Evolutionary conservation across 2,113 vertebrate species (phyloP), one percentile per base, ranked within the genome.

Genomic region (Brachypteracias leptosomus): DNA sequence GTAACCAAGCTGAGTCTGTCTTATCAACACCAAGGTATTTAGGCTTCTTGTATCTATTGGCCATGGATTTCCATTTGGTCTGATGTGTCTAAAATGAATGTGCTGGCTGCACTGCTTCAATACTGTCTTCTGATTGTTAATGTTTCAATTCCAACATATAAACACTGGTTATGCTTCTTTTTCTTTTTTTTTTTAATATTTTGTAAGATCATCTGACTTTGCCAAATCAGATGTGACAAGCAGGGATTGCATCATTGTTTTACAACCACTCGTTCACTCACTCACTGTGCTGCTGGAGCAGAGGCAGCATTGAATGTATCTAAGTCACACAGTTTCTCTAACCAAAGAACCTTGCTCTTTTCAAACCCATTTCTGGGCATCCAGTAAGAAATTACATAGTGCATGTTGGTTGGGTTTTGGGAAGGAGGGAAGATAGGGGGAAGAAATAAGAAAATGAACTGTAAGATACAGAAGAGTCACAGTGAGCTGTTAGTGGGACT

Each of bases 141-240:
- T 78, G 76, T 85, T 90, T 94, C 68, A 7, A 40, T 52, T 92
- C 51, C 74, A 58, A 46, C 29, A 40, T 13, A 78, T 36, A 74
- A 70, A 44, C 20, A 47, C 26, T 22, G n/a, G 25, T 68, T 85
- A 78, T 90, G 68, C 21, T 89, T 77, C 11, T 46, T 71, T 70
- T 33, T 16, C 4, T 38, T 65, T 20, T 21, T 70, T 70, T 35
- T 35, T 57, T 31, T 68, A n/a, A n/a, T n/a, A n/a, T 47, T 52
- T 44, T 29, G 21, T 62, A 20, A 70, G 49, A 67, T 35, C 54
- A 73, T 95, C 54, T n/a, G 6, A 90, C 51, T 92, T 96, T 94
- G 49, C 49, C 95, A 71, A 93, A 96, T 95, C 68, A 81, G 78
- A 89, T 59, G 46, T 92, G 94, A 91, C 91, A 94, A 46, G 77